Percentiles rank a stretch among this genome's conserved stretches.
These are phyloP conservation scores for Saccopteryx bilineata DNA, from an alignment of 2,113 vertebrate genomes.

Conservation along the genomic window DNA sequence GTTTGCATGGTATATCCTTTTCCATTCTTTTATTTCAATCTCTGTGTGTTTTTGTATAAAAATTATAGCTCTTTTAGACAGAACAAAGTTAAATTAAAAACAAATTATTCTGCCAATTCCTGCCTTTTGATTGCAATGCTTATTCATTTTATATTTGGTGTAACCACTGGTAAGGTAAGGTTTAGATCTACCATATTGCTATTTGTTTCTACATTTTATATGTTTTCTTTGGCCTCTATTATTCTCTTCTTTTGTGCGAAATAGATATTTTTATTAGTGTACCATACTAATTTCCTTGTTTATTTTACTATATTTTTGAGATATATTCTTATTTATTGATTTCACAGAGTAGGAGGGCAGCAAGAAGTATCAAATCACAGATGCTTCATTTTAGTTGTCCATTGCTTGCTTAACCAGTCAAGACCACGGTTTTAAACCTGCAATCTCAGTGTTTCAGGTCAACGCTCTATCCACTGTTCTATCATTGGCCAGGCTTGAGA, in stretches of 20 bases:
- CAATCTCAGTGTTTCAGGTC: too few relatives aligned
- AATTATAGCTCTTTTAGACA: neutral
- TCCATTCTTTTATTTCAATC: neutral
- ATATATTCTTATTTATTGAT: neutral
- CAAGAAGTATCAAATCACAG: too few relatives aligned
- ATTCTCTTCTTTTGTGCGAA: neutral
- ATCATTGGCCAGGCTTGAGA: neutral
- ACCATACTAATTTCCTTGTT: neutral
- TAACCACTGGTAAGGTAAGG: neutral
- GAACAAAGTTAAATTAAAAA: neutral
- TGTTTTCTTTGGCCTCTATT: neutral
- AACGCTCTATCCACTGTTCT: too few relatives aligned
- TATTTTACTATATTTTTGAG: neutral
- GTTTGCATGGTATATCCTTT: neutral
- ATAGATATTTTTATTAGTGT: neutral
- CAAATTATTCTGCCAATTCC: neutral
- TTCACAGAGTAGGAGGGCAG: too few relatives aligned
- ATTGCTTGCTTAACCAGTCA: too few relatives aligned
- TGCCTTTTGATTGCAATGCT: neutral
- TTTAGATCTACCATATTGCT: slow-evolving; percentile 10
- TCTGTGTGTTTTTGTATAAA: neutral
- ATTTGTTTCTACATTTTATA: neutral
- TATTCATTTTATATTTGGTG: neutral
- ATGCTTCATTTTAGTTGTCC: too few relatives aligned
- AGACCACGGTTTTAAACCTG: too few relatives aligned